A percentile compares a stretch with the other conserved stretches of the same genome.
These are phyloP conservation scores for Smutsia gigantea DNA, from an alignment of 2,797 vertebrate genomes.

Conservation along the genomic window DNA sequence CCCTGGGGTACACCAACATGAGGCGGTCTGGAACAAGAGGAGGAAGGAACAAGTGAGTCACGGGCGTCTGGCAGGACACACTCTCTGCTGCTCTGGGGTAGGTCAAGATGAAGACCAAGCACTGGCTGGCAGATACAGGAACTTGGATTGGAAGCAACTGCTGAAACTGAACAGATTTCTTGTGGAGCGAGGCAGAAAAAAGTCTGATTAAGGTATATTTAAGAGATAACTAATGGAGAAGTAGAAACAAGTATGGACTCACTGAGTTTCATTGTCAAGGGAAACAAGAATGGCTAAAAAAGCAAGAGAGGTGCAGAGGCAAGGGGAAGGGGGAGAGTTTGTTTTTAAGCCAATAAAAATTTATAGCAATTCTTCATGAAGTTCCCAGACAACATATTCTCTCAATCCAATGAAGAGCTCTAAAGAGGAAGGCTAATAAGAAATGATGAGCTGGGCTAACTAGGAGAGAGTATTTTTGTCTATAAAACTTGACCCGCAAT, in stretches of 20 bases:
- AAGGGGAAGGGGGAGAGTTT: fast-evolving
- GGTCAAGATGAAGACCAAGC: neutral
- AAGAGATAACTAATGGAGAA: conserved; percentile 31
- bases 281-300: neutral
- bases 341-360: neutral
- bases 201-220: neutral
- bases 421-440: neutral
- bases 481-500: conserved; percentile 24
- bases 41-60: neutral
- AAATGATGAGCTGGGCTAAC: neutral
- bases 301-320: neutral
- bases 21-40: neutral
- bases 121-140: fast-evolving
- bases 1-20: neutral
- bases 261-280: neutral
- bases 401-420: conserved; percentile 18
- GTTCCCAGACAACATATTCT: neutral
- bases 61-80: neutral
- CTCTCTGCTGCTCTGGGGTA: neutral
- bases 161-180: neutral
- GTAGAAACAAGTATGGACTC: neutral
- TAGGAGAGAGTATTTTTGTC: neutral
- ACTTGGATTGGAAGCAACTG: neutral
- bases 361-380: neutral
- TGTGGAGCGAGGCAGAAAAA: neutral